Evolutionary conservation across 2,888 invertebrate species (phyloP).

Genomic region (Parnassius apollo): DNA sequence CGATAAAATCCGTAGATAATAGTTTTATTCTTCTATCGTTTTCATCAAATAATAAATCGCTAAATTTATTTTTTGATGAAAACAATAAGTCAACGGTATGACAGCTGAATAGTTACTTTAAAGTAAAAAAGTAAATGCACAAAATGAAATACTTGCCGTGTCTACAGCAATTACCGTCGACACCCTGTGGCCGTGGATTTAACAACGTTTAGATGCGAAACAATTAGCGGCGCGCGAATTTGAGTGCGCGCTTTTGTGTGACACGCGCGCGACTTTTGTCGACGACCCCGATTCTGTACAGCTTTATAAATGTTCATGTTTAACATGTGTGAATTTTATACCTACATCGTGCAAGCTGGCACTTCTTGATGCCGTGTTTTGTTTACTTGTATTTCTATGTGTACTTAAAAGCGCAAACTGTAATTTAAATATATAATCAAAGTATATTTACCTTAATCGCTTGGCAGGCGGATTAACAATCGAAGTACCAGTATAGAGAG

Average conservation of each 20-base stretch:
- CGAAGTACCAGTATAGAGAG: too few species aligned
- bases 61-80: too few species aligned
- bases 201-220: conserved; percentile 42
- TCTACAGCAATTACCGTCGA: conserved; percentile 20
- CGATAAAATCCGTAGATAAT: too few species aligned
- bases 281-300: conserved; percentile 4
- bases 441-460: too few species aligned
- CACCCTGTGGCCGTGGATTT: conserved; percentile 28
- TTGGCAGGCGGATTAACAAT: too few species aligned
- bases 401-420: too few species aligned
- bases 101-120: too few species aligned
- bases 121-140: not conserved
- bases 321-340: not conserved
- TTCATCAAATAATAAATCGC: too few species aligned
- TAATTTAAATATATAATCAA: too few species aligned
- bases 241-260: conserved; percentile 33
- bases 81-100: too few species aligned
- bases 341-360: not conserved
- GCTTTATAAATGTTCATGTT: conserved; percentile 6
- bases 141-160: conserved; percentile 13
- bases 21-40: too few species aligned
- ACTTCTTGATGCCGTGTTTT: not conserved
- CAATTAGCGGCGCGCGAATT: conserved; percentile 41
- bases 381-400: not conserved
- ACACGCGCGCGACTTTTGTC: conserved; percentile 27